Evolutionary conservation across 2,888 invertebrate species (phyloP).

Genomic region (Merodon equestris): DNA sequence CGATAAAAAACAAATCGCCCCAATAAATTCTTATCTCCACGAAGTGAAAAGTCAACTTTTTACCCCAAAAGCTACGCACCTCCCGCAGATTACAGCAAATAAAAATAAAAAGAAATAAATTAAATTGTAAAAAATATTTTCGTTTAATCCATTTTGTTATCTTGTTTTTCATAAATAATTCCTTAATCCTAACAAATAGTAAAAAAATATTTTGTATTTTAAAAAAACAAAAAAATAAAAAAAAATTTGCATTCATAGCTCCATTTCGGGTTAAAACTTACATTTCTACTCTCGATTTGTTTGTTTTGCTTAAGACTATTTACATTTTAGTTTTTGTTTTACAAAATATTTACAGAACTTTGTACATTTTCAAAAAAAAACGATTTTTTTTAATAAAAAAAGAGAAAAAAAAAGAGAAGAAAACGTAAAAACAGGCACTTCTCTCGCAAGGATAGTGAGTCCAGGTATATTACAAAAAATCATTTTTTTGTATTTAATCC

Average conservation of each 20-base stretch:
- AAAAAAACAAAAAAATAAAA: no score
- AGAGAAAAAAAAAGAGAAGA: slow-evolving; percentile 17
- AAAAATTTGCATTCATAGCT: slow-evolving; percentile 13
- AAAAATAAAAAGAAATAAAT: slow-evolving; percentile 7
- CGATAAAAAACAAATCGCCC: no score
- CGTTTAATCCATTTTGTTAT: slow-evolving; percentile 54
- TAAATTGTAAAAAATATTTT: slow-evolving; percentile 51
- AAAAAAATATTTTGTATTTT: slow-evolving; percentile 27
- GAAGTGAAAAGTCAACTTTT: no score
- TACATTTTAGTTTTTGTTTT: slow-evolving; percentile 25
- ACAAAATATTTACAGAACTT: slow-evolving; percentile 61
- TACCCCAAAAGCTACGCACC: background rate
- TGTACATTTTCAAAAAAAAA: slow-evolving; percentile 46
- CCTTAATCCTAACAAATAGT: slow-evolving; percentile 48
- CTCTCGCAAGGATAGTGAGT: slow-evolving; percentile 66
- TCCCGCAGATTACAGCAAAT: background rate
- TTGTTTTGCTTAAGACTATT: slow-evolving; percentile 48
- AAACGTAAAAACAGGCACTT: slow-evolving; percentile 57
- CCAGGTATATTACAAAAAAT: slow-evolving; percentile 11
- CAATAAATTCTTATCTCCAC: no score
- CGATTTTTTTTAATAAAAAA: no score
- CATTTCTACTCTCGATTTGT: slow-evolving; percentile 38
- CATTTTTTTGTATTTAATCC: slow-evolving; percentile 21
- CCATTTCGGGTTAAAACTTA: slow-evolving; percentile 23
- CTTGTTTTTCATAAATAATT: slow-evolving; percentile 58